phyloP scores from a whole-genome alignment of 2,888 invertebrate species.

The Eucriotettix oculatus region DNA sequence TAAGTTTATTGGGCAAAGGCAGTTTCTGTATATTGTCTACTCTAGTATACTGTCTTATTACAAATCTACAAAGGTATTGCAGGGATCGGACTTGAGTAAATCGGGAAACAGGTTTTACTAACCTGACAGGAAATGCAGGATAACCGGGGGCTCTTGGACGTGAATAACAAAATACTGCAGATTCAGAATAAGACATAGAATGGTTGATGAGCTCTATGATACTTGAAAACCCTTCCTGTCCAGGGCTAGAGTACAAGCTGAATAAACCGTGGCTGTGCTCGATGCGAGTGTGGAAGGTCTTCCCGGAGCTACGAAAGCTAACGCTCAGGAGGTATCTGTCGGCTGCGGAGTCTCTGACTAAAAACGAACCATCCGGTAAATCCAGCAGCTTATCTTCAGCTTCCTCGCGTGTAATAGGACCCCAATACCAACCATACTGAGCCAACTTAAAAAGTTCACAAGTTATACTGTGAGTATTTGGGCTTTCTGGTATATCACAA shows the following conservation, averaged over 20 bases:
- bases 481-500: neutral
- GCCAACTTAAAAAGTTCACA: slow-evolving; percentile 13
- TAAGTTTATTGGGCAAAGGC: slow-evolving; percentile 43
- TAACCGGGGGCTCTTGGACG: slow-evolving; percentile 44
- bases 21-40: slow-evolving; percentile 51
- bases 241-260: slow-evolving; percentile 26
- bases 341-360: slow-evolving; percentile 63
- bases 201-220: slow-evolving; percentile 57
- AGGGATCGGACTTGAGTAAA: slow-evolving; percentile 52
- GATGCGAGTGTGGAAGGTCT: slow-evolving; percentile 56
- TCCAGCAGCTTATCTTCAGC: slow-evolving; percentile 51
- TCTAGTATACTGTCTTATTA: slow-evolving; percentile 48
- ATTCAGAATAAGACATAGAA: slow-evolving; percentile 52
- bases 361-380: slow-evolving; percentile 58
- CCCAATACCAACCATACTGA: slow-evolving; percentile 59
- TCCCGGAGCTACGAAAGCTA: slow-evolving; percentile 47
- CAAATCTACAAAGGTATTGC: slow-evolving; percentile 56
- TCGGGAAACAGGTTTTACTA: slow-evolving; percentile 57
- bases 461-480: slow-evolving; percentile 7
- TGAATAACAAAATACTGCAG: slow-evolving; percentile 56
- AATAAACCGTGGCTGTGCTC: slow-evolving; percentile 53
- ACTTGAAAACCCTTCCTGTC: slow-evolving; percentile 37
- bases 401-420: slow-evolving; percentile 51
- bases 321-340: slow-evolving; percentile 51
- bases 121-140: slow-evolving; percentile 53